Conservation (phyloP, 30 jellyfish, hydroid and myxozoan species). For the Calvadosia cruxmelitensis region DNA sequence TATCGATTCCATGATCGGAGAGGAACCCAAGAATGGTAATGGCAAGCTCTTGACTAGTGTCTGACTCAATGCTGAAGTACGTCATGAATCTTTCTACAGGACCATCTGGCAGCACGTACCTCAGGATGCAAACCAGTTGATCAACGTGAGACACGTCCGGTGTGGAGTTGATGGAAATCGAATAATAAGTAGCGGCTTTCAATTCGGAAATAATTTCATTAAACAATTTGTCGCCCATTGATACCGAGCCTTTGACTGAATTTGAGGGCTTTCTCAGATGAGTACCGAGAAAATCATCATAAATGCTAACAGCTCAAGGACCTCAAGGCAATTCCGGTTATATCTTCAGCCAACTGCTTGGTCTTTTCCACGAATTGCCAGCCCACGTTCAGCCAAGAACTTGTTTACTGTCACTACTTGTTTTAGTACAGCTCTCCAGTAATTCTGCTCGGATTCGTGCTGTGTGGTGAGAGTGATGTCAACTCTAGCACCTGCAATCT, state of each 20-base stretch:
- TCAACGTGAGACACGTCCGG: constrained; percentile 13
- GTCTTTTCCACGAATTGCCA: constrained; percentile 6
- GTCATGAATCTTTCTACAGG: constrained; percentile 4
- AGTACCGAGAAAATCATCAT: background rate
- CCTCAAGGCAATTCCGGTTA: background rate
- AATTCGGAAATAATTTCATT: background rate
- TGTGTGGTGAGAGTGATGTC: background rate
- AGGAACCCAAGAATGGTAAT: constrained; percentile 20
- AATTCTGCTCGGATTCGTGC: background rate
- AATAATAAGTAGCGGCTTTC: constrained; percentile 1
- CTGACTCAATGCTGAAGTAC: background rate
- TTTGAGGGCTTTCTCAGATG: constrained; percentile 1
- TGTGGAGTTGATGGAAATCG: constrained; percentile 4
- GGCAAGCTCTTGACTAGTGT: background rate
- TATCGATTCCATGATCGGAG: constrained; percentile 19
- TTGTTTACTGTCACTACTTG: constrained; percentile 2
- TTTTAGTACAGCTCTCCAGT: constrained; percentile 2
- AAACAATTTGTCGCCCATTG: constrained; percentile 7
- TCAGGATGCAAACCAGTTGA: background rate
- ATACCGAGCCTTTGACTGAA: background rate
- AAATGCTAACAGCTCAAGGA: constrained; percentile 2
- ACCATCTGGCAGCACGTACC: constrained; percentile 2
- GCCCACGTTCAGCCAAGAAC: background rate
- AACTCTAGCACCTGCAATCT: background rate
- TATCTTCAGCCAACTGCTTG: background rate